Conservation (phyloP, 2,113 vertebrate species). For the Camelus dromedarius region DNA sequence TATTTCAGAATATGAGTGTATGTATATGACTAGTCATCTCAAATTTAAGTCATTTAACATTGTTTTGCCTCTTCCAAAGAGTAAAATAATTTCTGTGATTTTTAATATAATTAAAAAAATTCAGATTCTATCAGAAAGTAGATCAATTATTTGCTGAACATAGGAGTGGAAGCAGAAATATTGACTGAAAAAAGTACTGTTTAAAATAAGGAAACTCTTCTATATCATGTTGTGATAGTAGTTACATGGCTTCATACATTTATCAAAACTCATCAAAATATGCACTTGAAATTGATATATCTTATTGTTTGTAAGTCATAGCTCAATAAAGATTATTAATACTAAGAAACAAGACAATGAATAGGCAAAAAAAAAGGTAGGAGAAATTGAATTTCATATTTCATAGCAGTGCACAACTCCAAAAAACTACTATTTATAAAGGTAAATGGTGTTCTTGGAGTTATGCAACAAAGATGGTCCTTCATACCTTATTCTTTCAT, state of each 20-base stretch:
- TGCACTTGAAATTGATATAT: neutral
- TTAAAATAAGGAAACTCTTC: neutral
- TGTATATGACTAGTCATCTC: neutral
- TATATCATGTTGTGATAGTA: neutral
- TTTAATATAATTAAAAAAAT: neutral
- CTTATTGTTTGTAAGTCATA: neutral
- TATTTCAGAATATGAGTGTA: neutral
- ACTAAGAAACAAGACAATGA: neutral
- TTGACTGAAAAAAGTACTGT: neutral
- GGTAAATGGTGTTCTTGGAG: too few species aligned
- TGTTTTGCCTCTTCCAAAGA: neutral
- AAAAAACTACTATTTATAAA: neutral
- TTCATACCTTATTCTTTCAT: neutral
- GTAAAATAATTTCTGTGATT: neutral
- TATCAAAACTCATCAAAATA: neutral
- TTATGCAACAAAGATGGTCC: neutral
- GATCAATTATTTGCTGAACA: neutral
- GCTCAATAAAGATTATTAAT: neutral
- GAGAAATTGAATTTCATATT: neutral
- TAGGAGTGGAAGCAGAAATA: fast-evolving
- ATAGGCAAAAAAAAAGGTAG: neutral
- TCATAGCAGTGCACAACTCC: neutral
- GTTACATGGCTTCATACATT: neutral
- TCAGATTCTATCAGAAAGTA: neutral
- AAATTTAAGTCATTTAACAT: neutral